phyloP scores from a whole-genome alignment of 2,797 vertebrate species.

The Coccyzus lansbergi region DNA sequence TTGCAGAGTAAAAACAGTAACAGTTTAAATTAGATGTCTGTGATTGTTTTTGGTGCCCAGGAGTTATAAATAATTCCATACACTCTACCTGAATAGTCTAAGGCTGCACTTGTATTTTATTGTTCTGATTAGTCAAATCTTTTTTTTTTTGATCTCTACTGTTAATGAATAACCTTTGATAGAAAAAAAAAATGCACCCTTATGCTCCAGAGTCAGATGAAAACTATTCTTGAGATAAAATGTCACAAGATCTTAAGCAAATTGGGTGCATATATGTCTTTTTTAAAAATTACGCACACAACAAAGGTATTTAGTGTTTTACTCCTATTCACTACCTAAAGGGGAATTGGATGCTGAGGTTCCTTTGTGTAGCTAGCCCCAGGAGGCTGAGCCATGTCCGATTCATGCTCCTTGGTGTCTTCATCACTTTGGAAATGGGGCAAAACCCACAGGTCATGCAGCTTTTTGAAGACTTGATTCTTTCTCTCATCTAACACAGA shows the following conservation, averaged over 20 bases:
- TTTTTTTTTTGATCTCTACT: constrained; percentile 12
- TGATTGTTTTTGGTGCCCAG: constrained; percentile 42
- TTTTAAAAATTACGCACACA: not conserved
- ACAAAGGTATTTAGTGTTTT: constrained; percentile 10
- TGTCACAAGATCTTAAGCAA: not conserved
- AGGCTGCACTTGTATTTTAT: constrained; percentile 15
- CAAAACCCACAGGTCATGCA: not conserved
- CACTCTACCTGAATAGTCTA: constrained; percentile 31
- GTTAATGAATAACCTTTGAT: constrained; percentile 19
- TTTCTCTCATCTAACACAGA: not conserved
- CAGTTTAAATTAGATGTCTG: constrained; percentile 59
- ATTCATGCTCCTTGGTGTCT: not conserved
- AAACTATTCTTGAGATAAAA: constrained; percentile 14
- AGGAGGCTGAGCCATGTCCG: not conserved
- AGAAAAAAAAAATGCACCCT: constrained; percentile 16
- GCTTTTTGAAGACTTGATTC: not conserved
- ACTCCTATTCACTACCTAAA: not conserved
- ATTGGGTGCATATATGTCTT: not conserved
- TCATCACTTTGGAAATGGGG: not conserved
- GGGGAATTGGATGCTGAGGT: not conserved
- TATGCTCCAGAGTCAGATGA: not conserved
- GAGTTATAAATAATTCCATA: constrained; percentile 70
- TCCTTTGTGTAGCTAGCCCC: not conserved
- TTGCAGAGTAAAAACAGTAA: constrained; percentile 59
- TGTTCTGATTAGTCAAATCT: constrained; percentile 13